A percentile compares a stretch with the other conserved stretches of the same genome.
These are phyloP conservation scores for Nerophis ophidion DNA, from an alignment of 2,113 vertebrate species.

Conservation along the genomic window DNA sequence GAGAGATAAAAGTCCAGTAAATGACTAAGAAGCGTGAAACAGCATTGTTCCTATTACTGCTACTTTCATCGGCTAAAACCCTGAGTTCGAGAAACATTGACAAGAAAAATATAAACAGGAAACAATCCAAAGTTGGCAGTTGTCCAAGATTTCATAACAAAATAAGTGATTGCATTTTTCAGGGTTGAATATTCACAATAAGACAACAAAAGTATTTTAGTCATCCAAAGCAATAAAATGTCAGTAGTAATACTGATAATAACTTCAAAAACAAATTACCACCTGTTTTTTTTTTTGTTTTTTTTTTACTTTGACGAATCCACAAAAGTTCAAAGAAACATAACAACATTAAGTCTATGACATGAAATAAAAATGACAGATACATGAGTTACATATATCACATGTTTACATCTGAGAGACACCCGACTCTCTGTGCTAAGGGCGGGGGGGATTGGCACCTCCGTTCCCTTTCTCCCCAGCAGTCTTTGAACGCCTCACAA, in stretches of 20 bases:
- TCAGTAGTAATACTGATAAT: constrained; percentile 53
- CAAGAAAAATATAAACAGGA: constrained; percentile 55
- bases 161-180: constrained; percentile 60
- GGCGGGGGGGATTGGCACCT: constrained; percentile 17
- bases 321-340: constrained; percentile 60
- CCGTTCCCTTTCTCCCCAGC: constrained; percentile 52
- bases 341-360: constrained; percentile 59
- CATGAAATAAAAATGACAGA: constrained; percentile 52
- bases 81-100: constrained; percentile 70
- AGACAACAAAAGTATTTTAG: constrained; percentile 45
- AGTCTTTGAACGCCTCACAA: constrained; percentile 31
- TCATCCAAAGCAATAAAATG: constrained; percentile 49
- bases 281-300: constrained; percentile 41
- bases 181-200: constrained; percentile 73
- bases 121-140: constrained; percentile 62
- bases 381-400: constrained; percentile 61
- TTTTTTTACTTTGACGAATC: constrained; percentile 57
- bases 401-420: constrained; percentile 55
- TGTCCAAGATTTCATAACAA: constrained; percentile 55
- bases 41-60: constrained; percentile 53
- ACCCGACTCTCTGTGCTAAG: constrained; percentile 56
- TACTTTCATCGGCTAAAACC: constrained; percentile 63
- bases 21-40: constrained; percentile 56
- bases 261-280: constrained; percentile 58
- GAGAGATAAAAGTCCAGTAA: constrained; percentile 48